A percentile compares a stretch with the other conserved stretches of the same genome.
Conservation (phyloP, 2,113 vertebrate genomes). For the Capra hircus region DNA sequence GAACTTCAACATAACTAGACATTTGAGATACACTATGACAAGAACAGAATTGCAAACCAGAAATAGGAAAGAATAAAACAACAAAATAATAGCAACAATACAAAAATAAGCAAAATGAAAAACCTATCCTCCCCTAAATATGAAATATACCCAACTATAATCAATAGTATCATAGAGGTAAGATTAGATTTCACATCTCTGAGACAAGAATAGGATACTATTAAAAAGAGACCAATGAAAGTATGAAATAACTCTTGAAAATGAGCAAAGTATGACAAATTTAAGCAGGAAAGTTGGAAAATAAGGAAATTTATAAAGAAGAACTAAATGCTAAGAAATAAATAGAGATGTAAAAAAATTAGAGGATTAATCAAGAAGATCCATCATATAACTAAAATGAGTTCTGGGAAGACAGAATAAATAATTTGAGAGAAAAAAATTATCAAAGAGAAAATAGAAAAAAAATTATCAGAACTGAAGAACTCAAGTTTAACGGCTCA, state of each 20-base stretch:
- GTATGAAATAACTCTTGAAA: not conserved
- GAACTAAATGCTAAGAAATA: not conserved
- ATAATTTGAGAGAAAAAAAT: not conserved
- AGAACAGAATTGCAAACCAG: not conserved
- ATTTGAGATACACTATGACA: not conserved
- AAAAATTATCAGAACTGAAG: not conserved
- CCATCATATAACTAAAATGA: not conserved
- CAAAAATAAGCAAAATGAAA: not conserved
- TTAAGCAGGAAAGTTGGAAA: not conserved
- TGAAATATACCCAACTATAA: not conserved
- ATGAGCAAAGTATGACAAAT: not conserved
- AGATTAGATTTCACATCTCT: not conserved
- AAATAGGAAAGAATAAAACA: not conserved
- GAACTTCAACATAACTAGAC: not conserved
- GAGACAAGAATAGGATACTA: not conserved
- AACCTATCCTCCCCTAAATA: not conserved
- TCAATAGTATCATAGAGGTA: not conserved
- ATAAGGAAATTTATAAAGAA: not conserved
- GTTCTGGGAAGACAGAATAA: not conserved
- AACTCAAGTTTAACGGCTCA: not conserved
- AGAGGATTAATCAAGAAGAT: not conserved
- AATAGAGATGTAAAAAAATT: not conserved
- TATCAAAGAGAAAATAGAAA: not conserved
- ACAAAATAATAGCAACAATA: not conserved
- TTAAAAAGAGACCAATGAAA: not conserved